Evolutionary conservation across 2,888 invertebrate species (phyloP).

Genomic region (Frankliniella fusca): DNA sequence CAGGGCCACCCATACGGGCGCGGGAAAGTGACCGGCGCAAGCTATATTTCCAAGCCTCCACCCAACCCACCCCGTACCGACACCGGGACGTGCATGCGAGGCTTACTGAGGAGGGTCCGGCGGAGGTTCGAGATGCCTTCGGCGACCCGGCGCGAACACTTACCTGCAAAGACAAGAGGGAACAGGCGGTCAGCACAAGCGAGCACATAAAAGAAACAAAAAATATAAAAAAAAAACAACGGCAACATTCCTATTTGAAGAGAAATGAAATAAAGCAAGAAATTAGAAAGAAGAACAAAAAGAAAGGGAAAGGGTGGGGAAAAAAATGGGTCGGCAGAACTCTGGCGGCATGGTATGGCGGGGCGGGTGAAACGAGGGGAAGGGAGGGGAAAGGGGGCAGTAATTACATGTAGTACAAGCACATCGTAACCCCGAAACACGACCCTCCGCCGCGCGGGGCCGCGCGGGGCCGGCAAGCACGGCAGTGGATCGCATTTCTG

Average conservation of each 20-base stretch:
- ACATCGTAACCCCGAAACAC: neutral
- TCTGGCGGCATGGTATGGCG: neutral
- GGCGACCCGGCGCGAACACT: no score
- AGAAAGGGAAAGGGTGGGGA: constrained; percentile 29
- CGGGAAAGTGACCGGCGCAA: neutral
- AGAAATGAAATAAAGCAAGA: constrained; percentile 5
- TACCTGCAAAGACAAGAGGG: neutral
- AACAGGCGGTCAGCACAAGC: neutral
- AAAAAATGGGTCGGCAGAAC: neutral
- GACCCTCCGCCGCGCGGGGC: neutral
- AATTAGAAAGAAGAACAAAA: constrained; percentile 24
- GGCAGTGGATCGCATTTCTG: no score
- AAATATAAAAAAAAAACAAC: no score
- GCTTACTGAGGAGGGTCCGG: neutral
- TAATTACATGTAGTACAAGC: constrained; percentile 17
- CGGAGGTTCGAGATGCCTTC: neutral
- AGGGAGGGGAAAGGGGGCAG: neutral
- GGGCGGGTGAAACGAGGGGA: neutral
- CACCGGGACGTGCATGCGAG: neutral
- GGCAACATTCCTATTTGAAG: no score
- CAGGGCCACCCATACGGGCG: neutral
- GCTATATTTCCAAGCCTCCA: no score
- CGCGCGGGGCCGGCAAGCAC: neutral
- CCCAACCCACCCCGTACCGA: neutral
- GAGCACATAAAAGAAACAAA: neutral